A percentile compares a stretch with the other conserved stretches of the same genome.
These are phyloP conservation scores for Drosophila flavopinicola DNA, from an alignment of 2,888 invertebrate genomes.

Conservation along the genomic window DNA sequence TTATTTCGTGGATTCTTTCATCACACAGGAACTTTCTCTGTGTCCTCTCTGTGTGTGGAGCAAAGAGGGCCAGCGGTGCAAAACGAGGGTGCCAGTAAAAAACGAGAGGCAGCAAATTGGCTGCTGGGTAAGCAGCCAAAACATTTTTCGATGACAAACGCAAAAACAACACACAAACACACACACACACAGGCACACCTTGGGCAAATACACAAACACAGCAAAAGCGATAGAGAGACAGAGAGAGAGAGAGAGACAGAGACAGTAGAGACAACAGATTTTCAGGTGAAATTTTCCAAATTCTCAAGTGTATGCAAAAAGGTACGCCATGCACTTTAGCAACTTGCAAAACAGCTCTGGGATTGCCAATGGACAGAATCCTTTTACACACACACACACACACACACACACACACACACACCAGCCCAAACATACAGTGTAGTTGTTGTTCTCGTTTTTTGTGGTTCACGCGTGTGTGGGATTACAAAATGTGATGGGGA, in stretches of 20 bases:
- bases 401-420: no score
- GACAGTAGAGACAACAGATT: constrained; percentile 46
- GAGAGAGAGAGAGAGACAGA: constrained; percentile 9
- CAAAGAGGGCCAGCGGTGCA: no score
- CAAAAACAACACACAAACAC: constrained; percentile 46
- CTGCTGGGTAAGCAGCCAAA: constrained; percentile 52
- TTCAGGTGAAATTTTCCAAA: constrained; percentile 52
- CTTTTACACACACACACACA: constrained; percentile 15
- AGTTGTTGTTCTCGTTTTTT: no score
- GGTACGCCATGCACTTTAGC: constrained; percentile 19
- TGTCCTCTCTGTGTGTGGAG: no score
- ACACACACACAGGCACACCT: not conserved
- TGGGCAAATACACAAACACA: constrained; percentile 10
- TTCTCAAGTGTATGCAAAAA: constrained; percentile 49
- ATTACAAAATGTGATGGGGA: no score
- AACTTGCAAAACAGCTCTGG: constrained; percentile 13
- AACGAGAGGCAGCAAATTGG: constrained; percentile 52
- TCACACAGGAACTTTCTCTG: no score
- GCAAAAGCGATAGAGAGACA: not conserved
- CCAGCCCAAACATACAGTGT: no score
- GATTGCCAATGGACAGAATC: not conserved
- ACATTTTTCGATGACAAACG: constrained; percentile 68
- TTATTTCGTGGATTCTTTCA: constrained; percentile 41
- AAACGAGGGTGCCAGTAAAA: constrained; percentile 1
- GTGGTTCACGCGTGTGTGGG: no score